Percentiles rank a stretch among this genome's conserved stretches.
Evolutionary conservation across 2,113 vertebrate genomes (phyloP).

Genomic region (Cavia aperea): DNA sequence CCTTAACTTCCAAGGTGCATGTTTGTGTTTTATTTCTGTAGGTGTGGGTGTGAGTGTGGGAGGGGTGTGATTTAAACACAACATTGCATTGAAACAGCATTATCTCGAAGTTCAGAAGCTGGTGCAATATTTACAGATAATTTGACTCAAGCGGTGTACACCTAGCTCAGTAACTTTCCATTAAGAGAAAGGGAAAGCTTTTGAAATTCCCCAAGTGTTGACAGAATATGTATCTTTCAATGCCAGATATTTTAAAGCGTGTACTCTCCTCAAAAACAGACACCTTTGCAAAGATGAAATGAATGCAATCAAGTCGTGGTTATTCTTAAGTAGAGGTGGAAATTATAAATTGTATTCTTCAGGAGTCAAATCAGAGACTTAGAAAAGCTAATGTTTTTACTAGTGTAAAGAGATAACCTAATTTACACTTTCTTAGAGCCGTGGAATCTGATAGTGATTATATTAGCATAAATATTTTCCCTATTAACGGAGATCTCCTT

Average conservation of each 20-base stretch:
- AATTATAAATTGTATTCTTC: conserved; percentile 58
- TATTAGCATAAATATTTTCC: conserved; percentile 45
- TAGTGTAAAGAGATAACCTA: conserved; percentile 53
- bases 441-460: neutral
- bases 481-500: conserved; percentile 4
- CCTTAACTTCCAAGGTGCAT: neutral
- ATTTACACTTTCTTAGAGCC: conserved; percentile 17
- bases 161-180: neutral
- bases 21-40: neutral
- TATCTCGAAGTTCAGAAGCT: conserved; percentile 8
- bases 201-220: neutral
- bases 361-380: conserved; percentile 58
- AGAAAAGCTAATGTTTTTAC: conserved; percentile 29
- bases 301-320: neutral
- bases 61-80: neutral
- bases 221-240: neutral
- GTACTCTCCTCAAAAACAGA: conserved; percentile 33
- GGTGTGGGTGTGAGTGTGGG: neutral
- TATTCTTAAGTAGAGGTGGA: conserved; percentile 57
- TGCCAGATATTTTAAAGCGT: conserved; percentile 12
- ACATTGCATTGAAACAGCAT: conserved; percentile 46
- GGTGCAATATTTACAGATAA: conserved; percentile 6
- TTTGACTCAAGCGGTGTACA: conserved; percentile 8
- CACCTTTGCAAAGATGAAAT: conserved; percentile 47
- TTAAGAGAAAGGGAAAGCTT: conserved; percentile 25